These are phyloP conservation scores for Caranx melampygus DNA, from an alignment of 2,113 vertebrate genomes.

Conservation along the genomic window DNA sequence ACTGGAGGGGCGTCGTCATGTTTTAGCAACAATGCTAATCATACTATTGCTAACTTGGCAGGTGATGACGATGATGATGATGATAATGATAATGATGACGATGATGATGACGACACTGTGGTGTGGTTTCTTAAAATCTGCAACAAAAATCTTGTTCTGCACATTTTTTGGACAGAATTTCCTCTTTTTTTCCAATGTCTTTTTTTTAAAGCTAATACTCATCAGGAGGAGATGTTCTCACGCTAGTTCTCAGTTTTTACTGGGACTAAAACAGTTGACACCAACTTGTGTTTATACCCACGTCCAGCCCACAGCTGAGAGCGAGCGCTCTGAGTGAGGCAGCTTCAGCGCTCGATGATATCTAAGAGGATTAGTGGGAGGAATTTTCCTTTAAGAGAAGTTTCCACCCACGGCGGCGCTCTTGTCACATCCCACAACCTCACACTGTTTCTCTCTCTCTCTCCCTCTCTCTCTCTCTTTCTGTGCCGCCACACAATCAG, in stretches of 20 bases:
- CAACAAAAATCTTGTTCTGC: not conserved
- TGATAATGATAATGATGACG: too few species aligned
- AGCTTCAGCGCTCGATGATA: slow-evolving; percentile 21
- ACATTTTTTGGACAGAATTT: not conserved
- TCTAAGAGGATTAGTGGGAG: slow-evolving; percentile 54
- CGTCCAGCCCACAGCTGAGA: slow-evolving; percentile 33
- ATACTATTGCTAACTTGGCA: not conserved
- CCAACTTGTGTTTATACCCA: slow-evolving; percentile 23
- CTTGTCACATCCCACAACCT: slow-evolving; percentile 63
- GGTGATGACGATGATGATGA: slow-evolving; percentile 13
- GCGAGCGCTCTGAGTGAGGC: slow-evolving; percentile 18
- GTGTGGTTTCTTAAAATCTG: not conserved
- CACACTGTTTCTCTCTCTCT: slow-evolving; percentile 24
- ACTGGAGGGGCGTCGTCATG: slow-evolving; percentile 21
- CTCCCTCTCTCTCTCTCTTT: slow-evolving; percentile 11
- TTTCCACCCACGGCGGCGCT: slow-evolving; percentile 66
- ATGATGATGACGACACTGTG: not conserved
- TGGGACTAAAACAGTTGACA: slow-evolving; percentile 1
- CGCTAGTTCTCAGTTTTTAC: not conserved
- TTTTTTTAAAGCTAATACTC: not conserved
- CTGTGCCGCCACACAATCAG: slow-evolving; percentile 50
- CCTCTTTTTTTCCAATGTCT: not conserved
- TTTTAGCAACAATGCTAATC: slow-evolving; percentile 44
- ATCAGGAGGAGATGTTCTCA: not conserved
- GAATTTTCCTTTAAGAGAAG: slow-evolving; percentile 64